Base-by-base conservation (phyloP, 2,888 invertebrate genomes). In the Caenorhabditis uteleia region DNA sequence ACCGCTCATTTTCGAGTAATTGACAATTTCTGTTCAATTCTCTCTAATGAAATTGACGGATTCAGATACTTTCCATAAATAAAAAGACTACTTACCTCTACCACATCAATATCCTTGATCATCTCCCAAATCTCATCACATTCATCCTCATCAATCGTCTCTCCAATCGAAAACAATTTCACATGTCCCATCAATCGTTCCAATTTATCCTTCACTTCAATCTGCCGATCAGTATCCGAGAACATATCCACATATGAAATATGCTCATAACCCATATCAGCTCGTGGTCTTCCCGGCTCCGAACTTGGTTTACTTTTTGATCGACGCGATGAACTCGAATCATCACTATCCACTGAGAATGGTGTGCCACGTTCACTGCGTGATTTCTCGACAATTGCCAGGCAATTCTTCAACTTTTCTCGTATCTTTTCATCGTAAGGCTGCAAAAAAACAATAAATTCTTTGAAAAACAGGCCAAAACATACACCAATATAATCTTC, bases 231-330 rank as follows among this genome's bases (percentile, higher is more conserved):
- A 0, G 36, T 16, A n/a, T 46, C 18, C 6, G 33, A 34, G 20
- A 54, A 49, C 21, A 49, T n/a, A 25, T 44, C 36, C 1, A 16
- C 12, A 14, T 33, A 23, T 51, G 55, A 23, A 10, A 59, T 29
- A 27, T 55, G 44, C 31, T 65, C 65, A 38, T 65, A 65, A 10
- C 65, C 65, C n/a, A 59, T 10, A 44, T 65, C 59, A 6, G 27
- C 14, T 16, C 53, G 44, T 2, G 26, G n/a, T n/a, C n/a, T n/a
- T n/a, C n/a, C n/a, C n/a, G n/a, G 8, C 18, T 14, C 39, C 16
- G 39, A 39, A 39, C 6, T 14, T 36, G n/a, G 14, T 36, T 36
- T 5, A 10, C n/a, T n/a, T 26, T 36, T 12, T 2, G 36, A 36
- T 36, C 18, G 36, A n/a, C 23, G 25, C 12, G n/a, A 21, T 10